Conservation (phyloP, 2,113 vertebrate genomes). For the Theristicus caerulescens region DNA sequence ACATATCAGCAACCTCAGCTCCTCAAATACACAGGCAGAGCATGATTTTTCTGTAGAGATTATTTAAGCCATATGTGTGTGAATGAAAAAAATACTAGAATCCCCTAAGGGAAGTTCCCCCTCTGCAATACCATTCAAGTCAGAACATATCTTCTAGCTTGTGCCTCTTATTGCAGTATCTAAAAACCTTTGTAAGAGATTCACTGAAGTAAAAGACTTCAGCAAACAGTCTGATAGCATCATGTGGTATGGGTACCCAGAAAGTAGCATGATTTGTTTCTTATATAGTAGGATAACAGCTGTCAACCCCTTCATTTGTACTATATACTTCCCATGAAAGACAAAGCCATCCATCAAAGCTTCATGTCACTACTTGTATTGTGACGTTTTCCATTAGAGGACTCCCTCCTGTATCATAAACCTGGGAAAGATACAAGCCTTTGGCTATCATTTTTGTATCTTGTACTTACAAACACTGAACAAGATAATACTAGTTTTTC, state of each 20-base stretch:
- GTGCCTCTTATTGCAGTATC: not conserved
- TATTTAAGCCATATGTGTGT: rapidly evolving
- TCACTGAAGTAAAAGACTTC: not conserved
- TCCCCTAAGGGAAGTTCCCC: no score
- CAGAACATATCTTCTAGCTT: not conserved
- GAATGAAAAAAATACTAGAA: not conserved
- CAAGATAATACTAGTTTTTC: not conserved
- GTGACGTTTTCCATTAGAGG: not conserved
- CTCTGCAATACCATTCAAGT: not conserved
- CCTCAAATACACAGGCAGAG: not conserved
- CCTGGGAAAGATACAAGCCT: not conserved
- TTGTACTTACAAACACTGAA: not conserved
- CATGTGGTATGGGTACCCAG: not conserved
- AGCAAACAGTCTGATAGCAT: not conserved
- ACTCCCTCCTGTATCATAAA: not conserved
- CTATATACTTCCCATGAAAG: not conserved
- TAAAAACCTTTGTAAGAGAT: not conserved
- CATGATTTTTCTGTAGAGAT: not conserved
- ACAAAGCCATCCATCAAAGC: not conserved
- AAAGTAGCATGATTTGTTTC: not conserved
- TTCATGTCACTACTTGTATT: not conserved
- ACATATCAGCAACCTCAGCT: not conserved
- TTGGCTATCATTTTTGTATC: slow-evolving; percentile 21
- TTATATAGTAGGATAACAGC: not conserved
- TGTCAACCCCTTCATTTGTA: not conserved